Base-by-base conservation (phyloP, 2,113 vertebrate genomes). In the Heptranchias perlo region DNA sequence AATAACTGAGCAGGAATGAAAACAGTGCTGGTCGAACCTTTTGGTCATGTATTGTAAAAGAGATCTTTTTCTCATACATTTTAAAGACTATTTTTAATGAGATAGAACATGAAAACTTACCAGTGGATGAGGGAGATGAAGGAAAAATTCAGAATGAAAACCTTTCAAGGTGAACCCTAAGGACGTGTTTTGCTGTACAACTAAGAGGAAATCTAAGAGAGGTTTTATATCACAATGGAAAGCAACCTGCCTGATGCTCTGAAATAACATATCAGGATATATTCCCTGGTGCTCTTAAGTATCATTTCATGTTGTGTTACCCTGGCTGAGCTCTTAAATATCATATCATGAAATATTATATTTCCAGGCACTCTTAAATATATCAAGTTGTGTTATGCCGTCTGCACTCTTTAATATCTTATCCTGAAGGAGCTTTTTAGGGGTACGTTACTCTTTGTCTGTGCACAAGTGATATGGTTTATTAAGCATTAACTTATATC, bases 1-100 rank as follows among this genome's bases (percentile, higher is more conserved):
- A 95, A 65, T 44, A 52, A n/a, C 21, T 25, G 58, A 65, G 10
- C 92, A 52, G 1, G 87, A 95, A 69, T 14, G 47, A 67, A 35
- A 69, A 49, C 4, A 67, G 52, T 3, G 3, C 11, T 95, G 62
- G 62, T 0, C 18, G 25, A 49, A 69, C 1, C 10, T 69, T 73
- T 95, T 91, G 87, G 14, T 35, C 35, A 18, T 28, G 31, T 1
- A 6, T 35, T 14, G 65, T 69, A 52, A 95, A 95, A 35, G 31
- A 52, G 64, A 67, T 49, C 23, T 49, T 25, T 52, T 95, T 49
- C 39, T 47, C 39, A 49, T 6, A 73, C 52, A 16, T 95, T 95
- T 95, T 95, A 52, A 95, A 69, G n/a, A 31, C 47, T 18, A 95
- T 69, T 61, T 93, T 18, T 49, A 73, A 95, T 69, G 44, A 95